Evolutionary conservation across 2,797 vertebrate species (phyloP).

Genomic region (Coreius guichenoti): DNA sequence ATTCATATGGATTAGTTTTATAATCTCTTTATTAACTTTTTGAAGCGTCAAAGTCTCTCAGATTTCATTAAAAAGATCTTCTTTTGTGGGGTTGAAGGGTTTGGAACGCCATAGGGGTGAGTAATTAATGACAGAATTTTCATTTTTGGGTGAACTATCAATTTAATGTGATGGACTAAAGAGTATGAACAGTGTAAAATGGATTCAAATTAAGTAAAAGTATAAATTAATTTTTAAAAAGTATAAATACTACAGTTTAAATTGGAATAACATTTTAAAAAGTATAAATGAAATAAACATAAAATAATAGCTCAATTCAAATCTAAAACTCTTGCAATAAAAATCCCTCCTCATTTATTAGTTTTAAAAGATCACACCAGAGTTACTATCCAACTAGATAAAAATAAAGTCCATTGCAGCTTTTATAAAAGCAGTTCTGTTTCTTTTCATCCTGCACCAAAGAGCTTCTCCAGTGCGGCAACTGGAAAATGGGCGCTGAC

Average conservation of each 20-base stretch:
- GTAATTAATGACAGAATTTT: no score
- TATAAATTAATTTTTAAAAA: neutral
- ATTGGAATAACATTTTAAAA: neutral
- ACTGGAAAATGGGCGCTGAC: neutral
- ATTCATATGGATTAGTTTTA: no score
- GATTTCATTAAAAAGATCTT: no score
- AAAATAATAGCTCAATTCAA: neutral
- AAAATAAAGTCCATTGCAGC: constrained; percentile 11
- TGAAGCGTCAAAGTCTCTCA: no score
- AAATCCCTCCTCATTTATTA: neutral
- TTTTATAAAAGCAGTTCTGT: neutral
- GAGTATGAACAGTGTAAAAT: no score
- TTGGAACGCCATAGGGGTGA: no score
- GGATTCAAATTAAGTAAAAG: neutral
- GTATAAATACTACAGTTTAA: neutral
- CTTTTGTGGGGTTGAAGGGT: no score
- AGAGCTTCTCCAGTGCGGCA: neutral
- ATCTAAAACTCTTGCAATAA: neutral
- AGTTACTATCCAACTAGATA: neutral
- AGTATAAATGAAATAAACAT: neutral
- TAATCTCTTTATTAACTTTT: no score
- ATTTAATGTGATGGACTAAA: no score
- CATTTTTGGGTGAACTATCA: no score
- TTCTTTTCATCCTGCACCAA: constrained; percentile 26
- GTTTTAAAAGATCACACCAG: neutral